phyloP scores from a whole-genome alignment of 2,113 vertebrate species.

The Uria lomvia region DNA sequence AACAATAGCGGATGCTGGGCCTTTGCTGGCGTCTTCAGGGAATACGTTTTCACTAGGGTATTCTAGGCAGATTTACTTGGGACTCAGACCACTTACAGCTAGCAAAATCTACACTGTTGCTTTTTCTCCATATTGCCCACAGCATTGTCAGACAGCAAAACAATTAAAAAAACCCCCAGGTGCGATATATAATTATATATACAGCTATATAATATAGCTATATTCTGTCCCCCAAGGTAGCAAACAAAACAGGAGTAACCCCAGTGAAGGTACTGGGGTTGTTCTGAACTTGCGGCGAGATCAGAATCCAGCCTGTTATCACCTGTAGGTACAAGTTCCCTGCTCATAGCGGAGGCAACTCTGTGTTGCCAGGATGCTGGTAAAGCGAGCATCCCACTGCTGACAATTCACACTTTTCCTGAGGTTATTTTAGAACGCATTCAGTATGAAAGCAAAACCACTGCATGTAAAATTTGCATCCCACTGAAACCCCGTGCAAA shows the following conservation, averaged over 20 bases:
- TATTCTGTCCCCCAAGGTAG: neutral
- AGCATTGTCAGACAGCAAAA: neutral
- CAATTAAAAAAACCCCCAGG: too few species aligned
- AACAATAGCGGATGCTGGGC: neutral
- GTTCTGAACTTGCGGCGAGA: neutral
- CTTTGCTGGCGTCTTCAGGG: neutral
- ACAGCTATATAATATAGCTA: neutral
- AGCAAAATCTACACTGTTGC: neutral
- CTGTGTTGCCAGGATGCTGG: neutral
- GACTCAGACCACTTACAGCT: neutral
- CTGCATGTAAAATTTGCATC: neutral
- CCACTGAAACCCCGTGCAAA: neutral
- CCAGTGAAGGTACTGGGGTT: neutral
- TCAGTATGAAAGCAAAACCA: neutral
- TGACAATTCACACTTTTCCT: neutral
- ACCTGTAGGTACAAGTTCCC: neutral
- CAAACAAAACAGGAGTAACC: neutral
- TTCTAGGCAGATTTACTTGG: conserved; percentile 23
- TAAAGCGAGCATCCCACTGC: neutral
- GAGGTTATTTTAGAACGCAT: neutral
- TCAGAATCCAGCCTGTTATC: neutral
- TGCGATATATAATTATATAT: neutral
- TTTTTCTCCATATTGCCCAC: neutral
- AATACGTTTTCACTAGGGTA: neutral
- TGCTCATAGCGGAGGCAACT: neutral